Conservation (phyloP, 2,113 vertebrate genomes). For the Kryptolebias marmoratus region DNA sequence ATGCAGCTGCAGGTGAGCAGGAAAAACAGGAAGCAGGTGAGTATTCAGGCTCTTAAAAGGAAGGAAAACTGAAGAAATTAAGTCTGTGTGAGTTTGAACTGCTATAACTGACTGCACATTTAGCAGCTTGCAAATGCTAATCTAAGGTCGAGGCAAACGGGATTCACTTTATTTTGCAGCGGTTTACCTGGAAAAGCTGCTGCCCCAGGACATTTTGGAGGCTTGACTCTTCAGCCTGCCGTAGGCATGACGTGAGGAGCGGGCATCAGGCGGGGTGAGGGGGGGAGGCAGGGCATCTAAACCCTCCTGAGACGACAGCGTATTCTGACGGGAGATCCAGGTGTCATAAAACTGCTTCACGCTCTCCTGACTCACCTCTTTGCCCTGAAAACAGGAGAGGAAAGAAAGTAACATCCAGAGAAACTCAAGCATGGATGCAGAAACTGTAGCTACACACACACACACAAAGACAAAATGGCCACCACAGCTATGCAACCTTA, state of each 20-base stretch:
- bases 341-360: constrained; percentile 73
- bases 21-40: neutral
- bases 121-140: neutral
- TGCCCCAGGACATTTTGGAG: constrained; percentile 74
- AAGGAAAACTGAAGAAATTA: neutral
- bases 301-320: constrained; percentile 45
- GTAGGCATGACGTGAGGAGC: constrained; percentile 43
- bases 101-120: neutral
- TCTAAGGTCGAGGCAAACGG: neutral
- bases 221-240: constrained; percentile 61
- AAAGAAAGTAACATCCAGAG: neutral
- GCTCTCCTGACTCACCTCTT: constrained; percentile 76
- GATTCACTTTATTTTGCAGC: neutral
- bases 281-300: constrained; percentile 14
- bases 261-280: constrained; percentile 23
- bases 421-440: neutral
- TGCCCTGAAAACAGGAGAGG: constrained; percentile 64
- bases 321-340: constrained; percentile 72
- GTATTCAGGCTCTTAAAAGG: neutral
- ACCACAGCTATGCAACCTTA: no score
- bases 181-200: constrained; percentile 80
- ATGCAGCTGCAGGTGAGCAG: constrained; percentile 74
- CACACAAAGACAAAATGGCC: no score
- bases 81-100: no score
- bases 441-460: neutral